These are phyloP conservation scores for Drosophila subpulchrella DNA, from an alignment of 1,140 invertebrate genomes.

Conservation along the genomic window DNA sequence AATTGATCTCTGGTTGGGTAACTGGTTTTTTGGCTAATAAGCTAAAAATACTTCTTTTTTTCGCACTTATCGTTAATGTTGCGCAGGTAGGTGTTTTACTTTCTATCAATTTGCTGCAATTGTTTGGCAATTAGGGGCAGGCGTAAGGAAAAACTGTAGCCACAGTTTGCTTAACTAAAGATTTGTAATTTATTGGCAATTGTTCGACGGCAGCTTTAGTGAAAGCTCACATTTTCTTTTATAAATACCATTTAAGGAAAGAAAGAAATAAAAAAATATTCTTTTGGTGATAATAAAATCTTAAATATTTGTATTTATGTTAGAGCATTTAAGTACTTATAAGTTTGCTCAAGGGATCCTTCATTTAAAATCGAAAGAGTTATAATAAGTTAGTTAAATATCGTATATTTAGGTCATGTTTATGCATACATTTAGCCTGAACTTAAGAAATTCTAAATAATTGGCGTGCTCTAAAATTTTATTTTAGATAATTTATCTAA, in stretches of 20 bases:
- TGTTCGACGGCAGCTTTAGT: slow-evolving; percentile 38
- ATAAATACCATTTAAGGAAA: neutral
- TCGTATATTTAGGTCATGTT: no score
- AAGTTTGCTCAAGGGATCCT: neutral
- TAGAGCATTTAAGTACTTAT: neutral
- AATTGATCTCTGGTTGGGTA: slow-evolving; percentile 38
- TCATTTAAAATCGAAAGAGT: neutral
- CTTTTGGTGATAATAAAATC: neutral
- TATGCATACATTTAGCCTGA: no score
- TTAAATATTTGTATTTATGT: slow-evolving; percentile 12
- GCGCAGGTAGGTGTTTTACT: slow-evolving; percentile 64
- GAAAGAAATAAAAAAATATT: neutral
- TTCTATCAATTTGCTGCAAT: slow-evolving; percentile 77
- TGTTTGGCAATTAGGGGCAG: slow-evolving; percentile 66
- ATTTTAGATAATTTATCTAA: no score
- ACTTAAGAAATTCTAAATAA: no score
- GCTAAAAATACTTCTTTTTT: slow-evolving; percentile 23
- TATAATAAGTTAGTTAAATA: no score
- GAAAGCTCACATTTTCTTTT: slow-evolving; percentile 54
- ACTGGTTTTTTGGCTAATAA: slow-evolving; percentile 69
- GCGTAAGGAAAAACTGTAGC: slow-evolving; percentile 3
- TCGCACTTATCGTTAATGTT: slow-evolving; percentile 54
- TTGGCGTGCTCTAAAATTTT: no score
- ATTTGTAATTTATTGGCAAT: slow-evolving; percentile 68
- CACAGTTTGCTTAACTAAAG: slow-evolving; percentile 76